Percentiles rank a stretch among this genome's conserved stretches.
Conservation (phyloP, 1,140 invertebrate species). For the Gerris buenoi region DNA sequence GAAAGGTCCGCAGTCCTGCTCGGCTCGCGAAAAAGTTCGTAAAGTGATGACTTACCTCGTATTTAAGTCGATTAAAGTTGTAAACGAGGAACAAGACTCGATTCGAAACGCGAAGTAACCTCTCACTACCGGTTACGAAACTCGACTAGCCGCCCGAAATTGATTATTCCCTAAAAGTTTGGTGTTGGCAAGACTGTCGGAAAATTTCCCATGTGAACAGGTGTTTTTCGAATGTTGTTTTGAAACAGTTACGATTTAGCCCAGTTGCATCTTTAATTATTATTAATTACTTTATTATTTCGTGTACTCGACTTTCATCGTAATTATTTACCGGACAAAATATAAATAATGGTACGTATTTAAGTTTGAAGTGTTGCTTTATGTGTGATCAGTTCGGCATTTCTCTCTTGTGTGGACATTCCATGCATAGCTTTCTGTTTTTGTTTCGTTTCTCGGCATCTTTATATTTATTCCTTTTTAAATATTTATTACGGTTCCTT, state of each 20-base stretch:
- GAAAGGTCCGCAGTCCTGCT: too few relatives aligned
- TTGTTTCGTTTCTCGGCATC: too few relatives aligned
- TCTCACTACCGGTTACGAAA: neutral
- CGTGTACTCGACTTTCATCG: neutral
- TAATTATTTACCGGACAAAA: neutral
- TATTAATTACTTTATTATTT: neutral
- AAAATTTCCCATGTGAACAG: conserved; percentile 46
- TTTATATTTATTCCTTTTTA: too few relatives aligned
- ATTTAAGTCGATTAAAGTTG: too few relatives aligned
- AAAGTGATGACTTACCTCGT: too few relatives aligned
- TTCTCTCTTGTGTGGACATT: neutral
- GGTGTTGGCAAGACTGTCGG: conserved; percentile 39
- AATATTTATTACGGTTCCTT: too few relatives aligned
- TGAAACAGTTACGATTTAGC: conserved; percentile 13
- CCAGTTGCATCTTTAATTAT: neutral
- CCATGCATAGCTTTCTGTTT: neutral
- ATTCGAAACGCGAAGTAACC: neutral
- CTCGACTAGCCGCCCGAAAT: neutral
- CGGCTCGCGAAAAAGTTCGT: too few relatives aligned
- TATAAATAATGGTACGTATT: conserved; percentile 2
- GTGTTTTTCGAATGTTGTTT: conserved; percentile 37
- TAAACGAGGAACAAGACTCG: too few relatives aligned
- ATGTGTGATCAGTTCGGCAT: too few relatives aligned
- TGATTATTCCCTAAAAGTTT: neutral
- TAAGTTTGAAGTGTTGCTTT: neutral